phyloP scores from a whole-genome alignment of 2,113 vertebrate species.

The Gadus chalcogrammus region DNA sequence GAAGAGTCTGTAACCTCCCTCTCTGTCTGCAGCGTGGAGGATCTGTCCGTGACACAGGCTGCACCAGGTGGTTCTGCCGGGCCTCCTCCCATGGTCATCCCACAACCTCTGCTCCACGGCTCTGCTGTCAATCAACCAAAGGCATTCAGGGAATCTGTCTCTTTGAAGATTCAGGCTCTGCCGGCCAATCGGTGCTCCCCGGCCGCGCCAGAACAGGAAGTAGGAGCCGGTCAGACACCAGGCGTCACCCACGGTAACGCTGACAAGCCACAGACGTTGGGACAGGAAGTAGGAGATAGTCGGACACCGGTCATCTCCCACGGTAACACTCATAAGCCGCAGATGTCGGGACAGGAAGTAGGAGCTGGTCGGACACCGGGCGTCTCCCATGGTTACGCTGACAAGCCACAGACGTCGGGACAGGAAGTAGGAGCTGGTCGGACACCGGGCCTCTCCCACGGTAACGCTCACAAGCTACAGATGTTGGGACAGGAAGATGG shows the following conservation, averaged over 20 bases:
- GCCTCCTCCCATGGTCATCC: constrained; percentile 6
- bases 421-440: background rate
- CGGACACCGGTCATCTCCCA: background rate
- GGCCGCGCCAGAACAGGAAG: constrained; percentile 40
- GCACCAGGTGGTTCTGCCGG: constrained; percentile 3
- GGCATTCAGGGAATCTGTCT: constrained; percentile 6
- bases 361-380: background rate
- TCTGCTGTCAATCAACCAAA: constrained; percentile 21
- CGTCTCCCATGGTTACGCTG: background rate
- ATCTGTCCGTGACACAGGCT: background rate
- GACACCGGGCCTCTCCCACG: background rate
- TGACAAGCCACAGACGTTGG: constrained; percentile 11
- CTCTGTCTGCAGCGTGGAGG: constrained; percentile 53
- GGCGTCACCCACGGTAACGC: background rate
- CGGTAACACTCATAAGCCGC: constrained; percentile 3
- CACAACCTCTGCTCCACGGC: constrained; percentile 18
- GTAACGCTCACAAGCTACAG: constrained; percentile 3
- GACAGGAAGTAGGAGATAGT: background rate
- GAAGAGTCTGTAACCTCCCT: constrained; percentile 42
- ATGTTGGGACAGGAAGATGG: constrained; percentile 10
- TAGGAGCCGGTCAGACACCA: constrained; percentile 9
- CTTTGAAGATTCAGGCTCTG: constrained; percentile 8
- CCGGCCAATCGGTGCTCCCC: background rate
- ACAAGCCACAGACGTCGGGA: constrained; percentile 13
- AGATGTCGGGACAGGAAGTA: constrained; percentile 6